phyloP scores from a whole-genome alignment of 2,113 vertebrate genomes.

The Sphaerodactylus townsendi region DNA sequence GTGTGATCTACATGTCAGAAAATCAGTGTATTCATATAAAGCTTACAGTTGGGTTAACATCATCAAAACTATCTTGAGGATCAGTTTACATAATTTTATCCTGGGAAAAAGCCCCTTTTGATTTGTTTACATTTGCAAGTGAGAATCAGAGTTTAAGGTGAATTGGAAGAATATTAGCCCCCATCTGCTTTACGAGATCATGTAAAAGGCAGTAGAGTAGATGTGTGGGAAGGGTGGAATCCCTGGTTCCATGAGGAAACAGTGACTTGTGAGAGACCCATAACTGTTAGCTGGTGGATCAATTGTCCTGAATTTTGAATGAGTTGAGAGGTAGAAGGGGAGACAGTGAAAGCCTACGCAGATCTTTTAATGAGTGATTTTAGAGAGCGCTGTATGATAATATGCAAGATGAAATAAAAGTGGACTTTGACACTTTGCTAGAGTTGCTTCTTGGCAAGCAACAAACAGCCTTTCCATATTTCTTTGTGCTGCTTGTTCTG shows the following conservation, averaged over 20 bases:
- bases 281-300: neutral
- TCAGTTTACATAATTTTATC: neutral
- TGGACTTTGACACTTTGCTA: neutral
- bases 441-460: neutral
- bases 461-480: neutral
- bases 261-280: neutral
- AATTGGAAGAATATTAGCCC: neutral
- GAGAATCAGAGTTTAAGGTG: neutral
- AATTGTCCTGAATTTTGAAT: neutral
- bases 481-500: neutral
- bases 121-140: neutral
- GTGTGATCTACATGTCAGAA: neutral
- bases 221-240: neutral
- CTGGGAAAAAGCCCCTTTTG: no score
- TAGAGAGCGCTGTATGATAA: neutral
- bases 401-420: neutral
- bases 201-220: neutral
- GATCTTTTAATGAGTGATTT: neutral
- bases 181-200: neutral
- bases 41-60: no score
- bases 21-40: neutral
- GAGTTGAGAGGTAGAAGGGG: neutral
- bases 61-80: neutral
- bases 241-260: neutral
- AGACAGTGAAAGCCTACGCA: neutral